phyloP scores from a whole-genome alignment of 92 coral and sea anemone genomes.

The Actinostola sp. region DNA sequence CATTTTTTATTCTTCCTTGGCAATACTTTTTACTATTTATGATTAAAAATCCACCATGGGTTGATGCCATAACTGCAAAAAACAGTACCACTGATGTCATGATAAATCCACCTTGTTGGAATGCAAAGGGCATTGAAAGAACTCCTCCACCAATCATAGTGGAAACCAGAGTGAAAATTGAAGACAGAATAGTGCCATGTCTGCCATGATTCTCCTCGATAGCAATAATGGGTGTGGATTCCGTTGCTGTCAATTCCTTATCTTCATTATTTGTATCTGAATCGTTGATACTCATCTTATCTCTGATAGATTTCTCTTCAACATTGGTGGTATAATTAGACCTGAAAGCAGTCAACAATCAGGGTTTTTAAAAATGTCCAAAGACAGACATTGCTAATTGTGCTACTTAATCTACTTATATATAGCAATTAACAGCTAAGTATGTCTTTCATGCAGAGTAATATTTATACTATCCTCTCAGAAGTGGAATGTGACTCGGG shows the following conservation, averaged over 20 bases:
- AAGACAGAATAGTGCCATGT: constrained; percentile 82
- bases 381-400: too few species aligned
- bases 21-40: constrained; percentile 89
- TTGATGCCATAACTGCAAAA: constrained; percentile 77
- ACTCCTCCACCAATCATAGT: constrained; percentile 95
- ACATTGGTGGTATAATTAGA: background rate
- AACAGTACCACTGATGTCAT: constrained; percentile 66
- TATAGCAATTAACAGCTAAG: too few species aligned
- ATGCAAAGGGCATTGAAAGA: constrained; percentile 83
- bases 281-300: constrained; percentile 11
- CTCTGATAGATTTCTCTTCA: background rate
- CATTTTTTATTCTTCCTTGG: constrained; percentile 84
- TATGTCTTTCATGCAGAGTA: too few species aligned
- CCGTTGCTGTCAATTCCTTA: constrained; percentile 26
- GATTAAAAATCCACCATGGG: constrained; percentile 86
- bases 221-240: constrained; percentile 60
- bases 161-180: constrained; percentile 82
- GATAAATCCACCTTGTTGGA: constrained; percentile 87
- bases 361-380: too few species aligned
- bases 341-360: background rate
- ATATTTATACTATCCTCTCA: too few species aligned
- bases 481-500: too few species aligned
- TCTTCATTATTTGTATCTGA: background rate
- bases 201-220: constrained; percentile 61
- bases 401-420: too few species aligned